Base-by-base conservation (phyloP, 2,113 vertebrate genomes). In the Alectura lathami region DNA sequence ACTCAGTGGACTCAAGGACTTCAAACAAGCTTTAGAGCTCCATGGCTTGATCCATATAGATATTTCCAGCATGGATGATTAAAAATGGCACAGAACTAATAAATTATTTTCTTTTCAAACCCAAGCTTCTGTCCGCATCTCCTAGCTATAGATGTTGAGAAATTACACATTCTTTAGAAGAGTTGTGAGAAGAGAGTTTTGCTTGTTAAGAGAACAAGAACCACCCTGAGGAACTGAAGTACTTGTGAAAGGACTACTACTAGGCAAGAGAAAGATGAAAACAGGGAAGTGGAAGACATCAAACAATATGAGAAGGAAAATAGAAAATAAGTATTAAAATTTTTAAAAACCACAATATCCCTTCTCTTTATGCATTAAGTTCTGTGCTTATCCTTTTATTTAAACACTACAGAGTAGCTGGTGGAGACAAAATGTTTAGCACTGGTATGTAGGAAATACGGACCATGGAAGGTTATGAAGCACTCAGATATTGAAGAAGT, bases 31-130 rank as follows among this genome's bases (percentile, higher is more conserved):
- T 73, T 77, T 74, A 50, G 73, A 91, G 14, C n/a, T 78, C 38
- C 13, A 2, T 48, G 48, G 34, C 23, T 72, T 72, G 9, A 48
- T 56, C 42, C 24, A 27, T 13, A 8, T 32, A 79, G 43, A 48
- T 27, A 66, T 4, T 74, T n/a, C 22, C 2, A 27, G 9, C 54
- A 67, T 9, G 1, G 6, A 8, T 86, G 72, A 83, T 83, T 86
- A 82, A 86, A 96, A 74, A 57, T 13, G 23, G 14, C 43, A 47
- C 26, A 72, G n/a, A 91, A 42, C 8, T 30, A 88, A 92, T 59
- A 36, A 22, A 63, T 69, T 67, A 17, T 68, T 91, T 93, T 82
- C 29, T 27, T 95, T 92, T 93, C 74, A 92, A 90, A 83, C 53
- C 42, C 50, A 78, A 43, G 45, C 45, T 67, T 88, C 62, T 84